These are phyloP conservation scores for Schmidtea mediterranea DNA, from an alignment of 1,140 invertebrate genomes.

Conservation along the genomic window DNA sequence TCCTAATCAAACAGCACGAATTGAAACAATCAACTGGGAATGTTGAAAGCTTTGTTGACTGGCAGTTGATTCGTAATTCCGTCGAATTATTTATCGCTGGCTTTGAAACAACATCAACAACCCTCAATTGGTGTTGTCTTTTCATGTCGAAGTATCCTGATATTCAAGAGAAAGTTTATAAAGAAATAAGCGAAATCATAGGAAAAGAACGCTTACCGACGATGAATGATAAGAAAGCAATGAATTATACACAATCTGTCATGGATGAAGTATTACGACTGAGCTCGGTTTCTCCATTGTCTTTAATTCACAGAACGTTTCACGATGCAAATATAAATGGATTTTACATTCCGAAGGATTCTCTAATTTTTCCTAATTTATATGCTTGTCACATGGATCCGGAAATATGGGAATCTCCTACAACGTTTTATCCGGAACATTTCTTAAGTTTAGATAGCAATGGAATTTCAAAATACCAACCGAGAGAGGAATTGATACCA, in stretches of 20 bases:
- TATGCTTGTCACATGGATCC: conserved; percentile 12
- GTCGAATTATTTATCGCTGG: conserved; percentile 10
- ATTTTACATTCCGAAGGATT: conserved; percentile 14
- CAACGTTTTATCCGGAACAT: conserved; percentile 9
- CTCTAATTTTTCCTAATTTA: conserved; percentile 15
- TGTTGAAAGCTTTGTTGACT: neutral
- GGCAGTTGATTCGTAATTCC: neutral
- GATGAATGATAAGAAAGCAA: conserved; percentile 8
- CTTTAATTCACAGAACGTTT: conserved; percentile 17
- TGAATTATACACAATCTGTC: conserved; percentile 10
- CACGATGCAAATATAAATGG: conserved; percentile 14
- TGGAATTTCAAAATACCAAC: conserved; percentile 10
- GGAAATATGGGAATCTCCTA: conserved; percentile 7
- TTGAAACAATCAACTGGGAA: too few species aligned
- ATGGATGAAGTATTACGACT: conserved; percentile 10
- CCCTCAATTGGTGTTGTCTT: conserved; percentile 41
- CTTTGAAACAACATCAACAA: conserved; percentile 39
- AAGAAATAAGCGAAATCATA: conserved; percentile 36
- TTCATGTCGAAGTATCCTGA: conserved; percentile 37
- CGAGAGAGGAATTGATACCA: neutral
- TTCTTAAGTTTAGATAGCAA: conserved; percentile 6
- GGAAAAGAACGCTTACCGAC: conserved; percentile 13
- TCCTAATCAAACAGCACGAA: too few species aligned
- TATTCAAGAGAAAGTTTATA: conserved; percentile 37
- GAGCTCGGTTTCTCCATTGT: conserved; percentile 22